A percentile compares a stretch with the other conserved stretches of the same genome.
Evolutionary conservation across 1,140 invertebrate genomes (phyloP).

Genomic region (Tachypleus tridentatus): DNA sequence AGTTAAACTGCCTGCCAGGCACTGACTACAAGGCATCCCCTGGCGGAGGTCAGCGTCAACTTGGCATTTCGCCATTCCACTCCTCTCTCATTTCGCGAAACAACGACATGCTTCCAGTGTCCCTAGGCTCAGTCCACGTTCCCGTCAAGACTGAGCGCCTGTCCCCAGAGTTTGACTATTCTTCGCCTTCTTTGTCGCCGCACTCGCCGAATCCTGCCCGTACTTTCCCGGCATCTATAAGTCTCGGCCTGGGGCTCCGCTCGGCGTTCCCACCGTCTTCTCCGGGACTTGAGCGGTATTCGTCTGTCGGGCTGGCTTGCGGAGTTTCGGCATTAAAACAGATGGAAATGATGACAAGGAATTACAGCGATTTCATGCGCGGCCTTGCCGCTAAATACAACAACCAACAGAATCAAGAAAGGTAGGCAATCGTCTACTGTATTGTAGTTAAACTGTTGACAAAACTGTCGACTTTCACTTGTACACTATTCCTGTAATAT

Average conservation of each 20-base stretch:
- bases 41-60: no score
- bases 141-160: constrained; percentile 15
- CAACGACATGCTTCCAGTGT: no score
- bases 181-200: constrained; percentile 19
- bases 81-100: no score
- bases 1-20: no score
- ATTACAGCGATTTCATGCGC: constrained; percentile 86
- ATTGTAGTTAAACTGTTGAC: no score
- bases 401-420: constrained; percentile 49
- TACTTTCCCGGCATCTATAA: constrained; percentile 13
- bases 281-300: constrained; percentile 13
- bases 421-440: constrained; percentile 5
- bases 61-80: no score
- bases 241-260: constrained; percentile 10
- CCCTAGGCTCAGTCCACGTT: no score
- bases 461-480: no score
- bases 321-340: constrained; percentile 26
- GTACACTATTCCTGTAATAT: no score
- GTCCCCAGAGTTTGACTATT: constrained; percentile 17
- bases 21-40: no score
- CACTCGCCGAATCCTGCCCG: constrained; percentile 17
- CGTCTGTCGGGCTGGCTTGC: constrained; percentile 9
- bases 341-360: constrained; percentile 43
- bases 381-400: constrained; percentile 84
- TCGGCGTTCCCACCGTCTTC: constrained; percentile 12